Conservation (phyloP, 2,888 invertebrate species). For the Cheilosia impressa region DNA sequence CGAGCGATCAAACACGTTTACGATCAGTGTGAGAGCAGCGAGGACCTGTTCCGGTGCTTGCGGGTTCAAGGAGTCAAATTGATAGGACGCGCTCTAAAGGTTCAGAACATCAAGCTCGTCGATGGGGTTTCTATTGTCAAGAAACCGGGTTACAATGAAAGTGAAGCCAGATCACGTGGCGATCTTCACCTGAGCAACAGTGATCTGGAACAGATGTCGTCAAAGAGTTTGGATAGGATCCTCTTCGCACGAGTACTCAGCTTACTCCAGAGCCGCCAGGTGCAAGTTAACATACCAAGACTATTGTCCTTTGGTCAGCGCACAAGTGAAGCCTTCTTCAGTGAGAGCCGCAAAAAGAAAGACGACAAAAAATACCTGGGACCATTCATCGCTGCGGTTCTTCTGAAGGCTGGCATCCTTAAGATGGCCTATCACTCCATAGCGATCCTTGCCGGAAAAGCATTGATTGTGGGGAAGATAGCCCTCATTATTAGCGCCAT, state of each 20-base stretch:
- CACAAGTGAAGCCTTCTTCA: slow-evolving; percentile 81
- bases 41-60: slow-evolving; percentile 88
- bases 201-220: slow-evolving; percentile 86
- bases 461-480: slow-evolving; percentile 92
- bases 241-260: slow-evolving; percentile 85
- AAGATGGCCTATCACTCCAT: slow-evolving; percentile 90
- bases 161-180: slow-evolving; percentile 77
- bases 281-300: slow-evolving; percentile 85
- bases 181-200: slow-evolving; percentile 85
- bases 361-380: slow-evolving; percentile 86
- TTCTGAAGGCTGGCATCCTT: slow-evolving; percentile 89
- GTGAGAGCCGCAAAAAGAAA: slow-evolving; percentile 86
- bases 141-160: slow-evolving; percentile 66
- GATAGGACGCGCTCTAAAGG: slow-evolving; percentile 87
- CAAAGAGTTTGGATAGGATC: slow-evolving; percentile 86
- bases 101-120: slow-evolving; percentile 86
- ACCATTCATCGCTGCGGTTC: slow-evolving; percentile 88
- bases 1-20: slow-evolving; percentile 82
- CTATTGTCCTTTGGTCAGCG: slow-evolving; percentile 84
- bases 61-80: slow-evolving; percentile 89
- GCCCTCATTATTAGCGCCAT: slow-evolving; percentile 91
- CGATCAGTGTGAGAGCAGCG: slow-evolving; percentile 86
- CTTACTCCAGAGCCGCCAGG: slow-evolving; percentile 86
- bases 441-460: slow-evolving; percentile 91
- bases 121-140: slow-evolving; percentile 87